phyloP scores from a whole-genome alignment of 1,140 invertebrate genomes.

The Drosophila pruinosa region DNA sequence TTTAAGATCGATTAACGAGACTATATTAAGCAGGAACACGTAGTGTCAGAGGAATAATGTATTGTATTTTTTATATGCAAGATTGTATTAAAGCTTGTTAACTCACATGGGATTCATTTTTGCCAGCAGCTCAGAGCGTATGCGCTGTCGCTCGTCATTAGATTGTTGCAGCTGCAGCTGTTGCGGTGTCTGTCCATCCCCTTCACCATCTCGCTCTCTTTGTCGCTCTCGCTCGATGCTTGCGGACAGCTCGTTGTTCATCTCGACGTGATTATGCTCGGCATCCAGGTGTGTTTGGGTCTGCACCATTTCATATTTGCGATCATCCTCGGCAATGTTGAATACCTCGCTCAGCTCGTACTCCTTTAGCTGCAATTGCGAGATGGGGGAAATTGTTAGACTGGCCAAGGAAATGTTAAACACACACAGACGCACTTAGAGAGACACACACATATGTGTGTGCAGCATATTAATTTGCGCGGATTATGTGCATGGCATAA shows the following conservation, averaged over 20 bases:
- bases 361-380: conserved; percentile 91
- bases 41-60: no score
- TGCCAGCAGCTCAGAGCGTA: conserved; percentile 74
- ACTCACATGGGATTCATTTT: conserved; percentile 83
- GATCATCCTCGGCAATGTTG: conserved; percentile 90
- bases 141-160: conserved; percentile 70
- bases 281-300: conserved; percentile 87
- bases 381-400: background rate
- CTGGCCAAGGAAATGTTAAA: conserved; percentile 44
- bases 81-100: no score
- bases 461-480: conserved; percentile 75
- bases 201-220: conserved; percentile 83
- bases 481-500: conserved; percentile 75
- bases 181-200: conserved; percentile 82
- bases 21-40: no score
- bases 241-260: conserved; percentile 89
- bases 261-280: conserved; percentile 85
- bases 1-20: background rate
- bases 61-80: no score
- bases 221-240: conserved; percentile 89
- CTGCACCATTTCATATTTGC: conserved; percentile 89
- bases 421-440: background rate
- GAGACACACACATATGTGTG: conserved; percentile 21
- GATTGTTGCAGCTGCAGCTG: conserved; percentile 51
- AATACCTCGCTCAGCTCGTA: conserved; percentile 94